Percentiles rank a stretch among this genome's conserved stretches.
Conservation (phyloP, 2,113 vertebrate genomes). For the Pachycephala philippinensis region DNA sequence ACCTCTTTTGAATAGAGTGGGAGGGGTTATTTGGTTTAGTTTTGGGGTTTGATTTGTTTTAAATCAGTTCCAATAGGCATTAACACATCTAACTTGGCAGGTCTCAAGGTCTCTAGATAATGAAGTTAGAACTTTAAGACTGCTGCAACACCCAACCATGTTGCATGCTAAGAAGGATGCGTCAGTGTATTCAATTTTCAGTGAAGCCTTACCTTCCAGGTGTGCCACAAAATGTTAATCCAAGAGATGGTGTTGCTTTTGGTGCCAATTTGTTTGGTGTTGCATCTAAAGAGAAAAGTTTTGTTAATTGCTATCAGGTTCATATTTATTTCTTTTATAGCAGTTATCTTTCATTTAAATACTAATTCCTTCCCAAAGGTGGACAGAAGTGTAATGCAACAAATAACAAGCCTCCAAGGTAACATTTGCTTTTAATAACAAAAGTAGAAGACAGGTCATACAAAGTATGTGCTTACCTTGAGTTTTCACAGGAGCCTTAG, state of each 20-base stretch:
- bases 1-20: background rate
- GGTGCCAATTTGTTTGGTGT: conserved; percentile 30
- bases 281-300: conserved; percentile 13
- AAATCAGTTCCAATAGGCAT: background rate
- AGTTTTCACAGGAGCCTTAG: conserved; percentile 3
- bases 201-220: conserved; percentile 76
- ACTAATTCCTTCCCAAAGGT: background rate
- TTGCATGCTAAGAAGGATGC: background rate
- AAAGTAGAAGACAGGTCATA: background rate
- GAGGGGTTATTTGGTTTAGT: background rate
- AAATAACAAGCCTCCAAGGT: background rate
- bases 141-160: background rate
- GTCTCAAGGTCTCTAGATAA: background rate
- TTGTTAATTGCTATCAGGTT: background rate
- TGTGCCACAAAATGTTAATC: conserved; percentile 52
- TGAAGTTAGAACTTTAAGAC: background rate
- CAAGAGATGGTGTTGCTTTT: conserved; percentile 60
- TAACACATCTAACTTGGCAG: background rate
- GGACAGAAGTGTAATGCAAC: background rate
- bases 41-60: background rate
- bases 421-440: background rate
- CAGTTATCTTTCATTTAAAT: background rate
- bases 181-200: background rate
- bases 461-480: conserved; percentile 27
- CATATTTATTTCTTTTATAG: background rate